These are phyloP conservation scores for Tachypleus tridentatus DNA, from an alignment of 1,140 invertebrate species.

Conservation along the genomic window DNA sequence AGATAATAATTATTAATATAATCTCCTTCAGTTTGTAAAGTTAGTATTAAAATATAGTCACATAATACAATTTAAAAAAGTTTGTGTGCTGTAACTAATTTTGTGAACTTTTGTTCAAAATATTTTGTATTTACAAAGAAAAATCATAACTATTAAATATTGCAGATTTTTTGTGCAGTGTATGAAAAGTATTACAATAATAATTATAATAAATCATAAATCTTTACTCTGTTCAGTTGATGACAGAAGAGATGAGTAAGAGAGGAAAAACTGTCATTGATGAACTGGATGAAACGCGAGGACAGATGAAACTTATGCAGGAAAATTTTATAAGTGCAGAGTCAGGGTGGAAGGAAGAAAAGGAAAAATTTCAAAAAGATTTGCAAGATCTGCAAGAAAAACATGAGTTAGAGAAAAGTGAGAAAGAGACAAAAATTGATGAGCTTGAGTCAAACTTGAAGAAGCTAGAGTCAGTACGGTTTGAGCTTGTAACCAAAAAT, in stretches of 20 bases:
- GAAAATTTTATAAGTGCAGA: slow-evolving; percentile 58
- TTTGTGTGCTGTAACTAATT: too few species aligned
- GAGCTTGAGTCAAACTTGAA: slow-evolving; percentile 10
- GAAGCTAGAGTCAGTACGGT: slow-evolving; percentile 35
- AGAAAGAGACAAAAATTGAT: slow-evolving; percentile 43
- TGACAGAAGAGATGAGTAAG: slow-evolving; percentile 57
- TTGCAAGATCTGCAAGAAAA: slow-evolving; percentile 34
- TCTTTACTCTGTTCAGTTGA: slow-evolving; percentile 37
- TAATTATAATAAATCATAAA: too few species aligned
- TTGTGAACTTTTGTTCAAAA: too few species aligned
- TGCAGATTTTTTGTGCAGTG: too few species aligned
- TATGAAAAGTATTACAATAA: too few species aligned
- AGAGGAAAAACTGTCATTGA: slow-evolving; percentile 54
- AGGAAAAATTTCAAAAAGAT: slow-evolving; percentile 46
- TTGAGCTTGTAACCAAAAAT: slow-evolving; percentile 44
- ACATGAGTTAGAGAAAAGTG: slow-evolving; percentile 28
- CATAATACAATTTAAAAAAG: too few species aligned
- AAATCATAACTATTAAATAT: too few species aligned
- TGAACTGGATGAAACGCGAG: slow-evolving; percentile 59
- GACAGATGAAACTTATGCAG: slow-evolving; percentile 66
- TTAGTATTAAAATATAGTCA: too few species aligned
- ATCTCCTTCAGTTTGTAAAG: too few species aligned
- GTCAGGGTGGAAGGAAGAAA: slow-evolving; percentile 53
- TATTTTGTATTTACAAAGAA: too few species aligned
- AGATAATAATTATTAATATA: too few species aligned